A percentile compares a stretch with the other conserved stretches of the same genome.
phyloP scores from a whole-genome alignment of 2,113 vertebrate species.

The Daboia siamensis region DNA sequence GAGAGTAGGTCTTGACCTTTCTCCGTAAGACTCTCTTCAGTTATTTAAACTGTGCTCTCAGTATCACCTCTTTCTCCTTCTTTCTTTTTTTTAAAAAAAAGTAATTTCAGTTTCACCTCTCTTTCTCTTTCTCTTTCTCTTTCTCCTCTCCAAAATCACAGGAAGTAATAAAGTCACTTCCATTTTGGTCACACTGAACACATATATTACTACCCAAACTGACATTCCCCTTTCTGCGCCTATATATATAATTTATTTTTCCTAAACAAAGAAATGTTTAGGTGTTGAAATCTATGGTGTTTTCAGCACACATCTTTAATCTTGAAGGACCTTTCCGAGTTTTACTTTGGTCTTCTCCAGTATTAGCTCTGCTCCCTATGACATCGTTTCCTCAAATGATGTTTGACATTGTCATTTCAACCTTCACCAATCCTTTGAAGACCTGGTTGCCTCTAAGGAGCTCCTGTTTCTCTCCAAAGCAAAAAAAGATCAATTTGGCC shows the following conservation, averaged over 20 bases:
- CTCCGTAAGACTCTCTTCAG: no score
- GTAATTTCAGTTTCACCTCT: no score
- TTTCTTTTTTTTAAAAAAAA: no score
- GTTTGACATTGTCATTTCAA: not conserved
- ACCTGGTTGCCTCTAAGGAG: conserved; percentile 33
- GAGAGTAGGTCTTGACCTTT: no score
- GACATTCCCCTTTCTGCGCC: no score
- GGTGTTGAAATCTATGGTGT: no score
- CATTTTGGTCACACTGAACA: not conserved
- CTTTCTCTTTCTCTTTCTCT: no score
- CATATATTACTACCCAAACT: not conserved
- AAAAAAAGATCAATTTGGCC: conserved; percentile 48
- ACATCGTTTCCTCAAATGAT: no score
- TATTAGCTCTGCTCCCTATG: not conserved
- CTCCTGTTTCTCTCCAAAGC: conserved; percentile 34
- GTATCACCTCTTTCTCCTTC: no score
- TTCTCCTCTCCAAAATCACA: not conserved
- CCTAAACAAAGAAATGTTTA: no score
- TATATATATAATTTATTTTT: not conserved
- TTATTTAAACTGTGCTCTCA: no score
- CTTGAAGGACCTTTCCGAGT: not conserved
- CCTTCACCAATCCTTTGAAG: conserved; percentile 20
- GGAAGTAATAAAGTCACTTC: not conserved
- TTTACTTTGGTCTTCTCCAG: not conserved
- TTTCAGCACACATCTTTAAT: not conserved